These are phyloP conservation scores for Drosophila funebris DNA, from an alignment of 1,140 invertebrate species.

Conservation along the genomic window DNA sequence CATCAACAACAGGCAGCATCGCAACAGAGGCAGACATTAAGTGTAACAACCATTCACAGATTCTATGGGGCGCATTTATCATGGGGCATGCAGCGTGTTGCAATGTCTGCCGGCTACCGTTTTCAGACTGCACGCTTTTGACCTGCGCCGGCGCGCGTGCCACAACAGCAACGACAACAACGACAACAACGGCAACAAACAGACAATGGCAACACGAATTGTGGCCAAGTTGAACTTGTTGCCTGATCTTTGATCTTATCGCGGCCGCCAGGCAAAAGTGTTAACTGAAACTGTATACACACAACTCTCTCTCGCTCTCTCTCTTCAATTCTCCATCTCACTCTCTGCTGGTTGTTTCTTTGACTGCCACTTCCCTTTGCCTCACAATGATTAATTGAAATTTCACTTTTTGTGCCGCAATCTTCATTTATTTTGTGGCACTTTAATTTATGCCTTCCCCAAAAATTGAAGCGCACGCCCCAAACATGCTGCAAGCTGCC, in stretches of 20 bases:
- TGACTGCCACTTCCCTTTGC: not conserved
- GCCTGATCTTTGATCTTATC: constrained; percentile 74
- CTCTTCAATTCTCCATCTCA: not conserved
- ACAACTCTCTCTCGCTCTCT: not conserved
- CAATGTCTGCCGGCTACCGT: constrained; percentile 54
- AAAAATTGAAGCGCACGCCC: constrained; percentile 50
- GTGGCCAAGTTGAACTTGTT: constrained; percentile 41
- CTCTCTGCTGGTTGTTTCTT: not conserved
- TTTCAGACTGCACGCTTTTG: constrained; percentile 74
- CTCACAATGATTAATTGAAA: constrained; percentile 61
- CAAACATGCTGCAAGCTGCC: constrained; percentile 74
- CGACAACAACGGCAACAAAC: constrained; percentile 21
- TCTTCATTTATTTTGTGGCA: constrained; percentile 52
- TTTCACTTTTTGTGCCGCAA: constrained; percentile 47
- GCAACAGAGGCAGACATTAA: not conserved
- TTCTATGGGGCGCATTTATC: constrained; percentile 41
- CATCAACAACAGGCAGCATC: not conserved
- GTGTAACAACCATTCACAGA: constrained; percentile 4
- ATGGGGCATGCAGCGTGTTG: constrained; percentile 19
- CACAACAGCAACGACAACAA: constrained; percentile 30
- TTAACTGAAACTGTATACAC: constrained; percentile 37
- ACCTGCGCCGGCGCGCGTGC: constrained; percentile 64
- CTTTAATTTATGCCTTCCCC: constrained; percentile 31
- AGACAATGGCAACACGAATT: constrained; percentile 59
- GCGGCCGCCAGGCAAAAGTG: constrained; percentile 57